phyloP scores from a whole-genome alignment of 2,797 vertebrate genomes.

The Sebastes taczanowskii region DNA sequence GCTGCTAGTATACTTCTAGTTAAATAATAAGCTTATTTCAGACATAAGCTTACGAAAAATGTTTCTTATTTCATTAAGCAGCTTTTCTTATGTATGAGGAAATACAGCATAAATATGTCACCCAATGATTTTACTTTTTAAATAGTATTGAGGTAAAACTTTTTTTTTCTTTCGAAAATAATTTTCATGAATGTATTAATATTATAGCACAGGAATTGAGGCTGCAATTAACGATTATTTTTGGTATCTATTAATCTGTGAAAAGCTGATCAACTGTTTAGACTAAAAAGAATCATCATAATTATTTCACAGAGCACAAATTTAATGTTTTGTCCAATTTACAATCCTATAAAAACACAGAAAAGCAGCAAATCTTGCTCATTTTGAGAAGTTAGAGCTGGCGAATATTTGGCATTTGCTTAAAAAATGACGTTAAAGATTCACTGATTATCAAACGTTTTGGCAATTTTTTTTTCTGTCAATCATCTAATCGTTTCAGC shows the following conservation, averaged over 20 bases:
- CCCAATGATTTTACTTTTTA: neutral
- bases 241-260: neutral
- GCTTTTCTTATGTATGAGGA: conserved; percentile 10
- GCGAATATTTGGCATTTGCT: neutral
- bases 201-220: neutral
- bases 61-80: conserved; percentile 6
- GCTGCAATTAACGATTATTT: neutral
- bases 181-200: neutral
- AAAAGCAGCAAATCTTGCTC: neutral
- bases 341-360: neutral
- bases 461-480: no score
- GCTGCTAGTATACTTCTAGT: conserved; percentile 4
- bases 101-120: neutral
- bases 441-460: neutral
- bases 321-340: neutral
- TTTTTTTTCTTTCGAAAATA: neutral
- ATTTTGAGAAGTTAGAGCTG: neutral
- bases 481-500: no score
- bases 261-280: neutral
- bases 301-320: neutral
- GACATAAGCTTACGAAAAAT: conserved; percentile 22
- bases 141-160: neutral
- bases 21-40: conserved; percentile 38
- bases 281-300: neutral
- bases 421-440: neutral